Evolutionary conservation across 2,797 vertebrate species (phyloP).

Genomic region (Halcyon badia): DNA sequence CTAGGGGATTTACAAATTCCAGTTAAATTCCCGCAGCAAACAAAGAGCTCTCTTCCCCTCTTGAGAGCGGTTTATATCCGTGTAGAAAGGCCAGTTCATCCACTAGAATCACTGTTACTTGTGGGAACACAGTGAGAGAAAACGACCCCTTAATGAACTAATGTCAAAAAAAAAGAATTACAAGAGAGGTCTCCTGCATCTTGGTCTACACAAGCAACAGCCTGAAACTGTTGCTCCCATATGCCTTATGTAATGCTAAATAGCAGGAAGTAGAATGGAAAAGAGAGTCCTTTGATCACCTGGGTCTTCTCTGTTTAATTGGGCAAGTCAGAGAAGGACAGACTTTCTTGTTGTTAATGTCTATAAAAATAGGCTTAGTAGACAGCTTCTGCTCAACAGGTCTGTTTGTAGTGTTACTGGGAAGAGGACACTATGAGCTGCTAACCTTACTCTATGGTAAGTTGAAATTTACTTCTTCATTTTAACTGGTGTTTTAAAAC

Average conservation of each 20-base stretch:
- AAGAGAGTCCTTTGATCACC: not conserved
- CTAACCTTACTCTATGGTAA: not conserved
- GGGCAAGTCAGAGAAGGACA: not conserved
- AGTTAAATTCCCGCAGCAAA: not conserved
- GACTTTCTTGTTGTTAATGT: not conserved
- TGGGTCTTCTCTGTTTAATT: not conserved
- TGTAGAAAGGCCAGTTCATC: not conserved
- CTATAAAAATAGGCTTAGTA: not conserved
- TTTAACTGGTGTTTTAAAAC: not conserved
- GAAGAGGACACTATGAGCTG: not conserved
- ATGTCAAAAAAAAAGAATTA: not conserved
- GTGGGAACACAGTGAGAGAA: not conserved
- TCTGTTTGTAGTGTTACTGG: not conserved
- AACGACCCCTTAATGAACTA: not conserved
- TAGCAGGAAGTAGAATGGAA: not conserved
- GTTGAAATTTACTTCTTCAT: not conserved
- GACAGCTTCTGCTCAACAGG: not conserved
- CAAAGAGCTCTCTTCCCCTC: not conserved
- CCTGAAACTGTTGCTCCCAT: not conserved
- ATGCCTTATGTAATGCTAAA: not conserved
- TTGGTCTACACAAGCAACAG: not conserved
- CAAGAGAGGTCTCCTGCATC: not conserved
- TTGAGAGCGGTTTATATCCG: not conserved
- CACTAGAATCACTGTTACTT: not conserved
- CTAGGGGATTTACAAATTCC: not conserved